Evolutionary conservation across 2,113 vertebrate genomes (phyloP).

Genomic region (Edolisoma coerulescens): DNA sequence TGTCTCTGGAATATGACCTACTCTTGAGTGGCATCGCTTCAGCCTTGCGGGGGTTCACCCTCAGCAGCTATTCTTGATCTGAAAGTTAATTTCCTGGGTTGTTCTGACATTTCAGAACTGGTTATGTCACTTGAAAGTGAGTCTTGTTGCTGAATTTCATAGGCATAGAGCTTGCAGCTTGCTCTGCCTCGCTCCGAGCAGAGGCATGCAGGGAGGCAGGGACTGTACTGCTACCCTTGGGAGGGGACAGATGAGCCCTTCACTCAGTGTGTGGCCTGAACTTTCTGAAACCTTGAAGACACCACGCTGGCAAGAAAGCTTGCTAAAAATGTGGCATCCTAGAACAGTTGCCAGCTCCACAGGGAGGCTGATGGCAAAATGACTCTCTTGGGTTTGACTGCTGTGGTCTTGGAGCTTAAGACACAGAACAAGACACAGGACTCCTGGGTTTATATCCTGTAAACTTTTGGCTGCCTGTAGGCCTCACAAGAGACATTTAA

Average conservation of each 20-base stretch:
- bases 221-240: fast-evolving
- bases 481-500: neutral
- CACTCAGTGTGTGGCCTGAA: neutral
- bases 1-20: neutral
- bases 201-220: neutral
- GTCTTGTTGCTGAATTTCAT: neutral
- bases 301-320: neutral
- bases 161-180: neutral
- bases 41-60: neutral
- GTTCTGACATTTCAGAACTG: neutral
- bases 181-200: neutral
- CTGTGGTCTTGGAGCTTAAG: neutral
- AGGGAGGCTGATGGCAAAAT: neutral
- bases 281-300: neutral
- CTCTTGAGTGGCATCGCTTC: fast-evolving
- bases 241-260: neutral
- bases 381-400: neutral
- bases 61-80: neutral
- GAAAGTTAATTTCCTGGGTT: neutral
- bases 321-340: neutral
- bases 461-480: neutral
- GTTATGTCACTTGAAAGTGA: neutral
- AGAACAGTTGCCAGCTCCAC: neutral
- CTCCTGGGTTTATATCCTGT: neutral
- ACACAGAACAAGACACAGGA: neutral